These are phyloP conservation scores for Sminthurides bifidus DNA, from an alignment of 1,140 invertebrate genomes.

Conservation along the genomic window DNA sequence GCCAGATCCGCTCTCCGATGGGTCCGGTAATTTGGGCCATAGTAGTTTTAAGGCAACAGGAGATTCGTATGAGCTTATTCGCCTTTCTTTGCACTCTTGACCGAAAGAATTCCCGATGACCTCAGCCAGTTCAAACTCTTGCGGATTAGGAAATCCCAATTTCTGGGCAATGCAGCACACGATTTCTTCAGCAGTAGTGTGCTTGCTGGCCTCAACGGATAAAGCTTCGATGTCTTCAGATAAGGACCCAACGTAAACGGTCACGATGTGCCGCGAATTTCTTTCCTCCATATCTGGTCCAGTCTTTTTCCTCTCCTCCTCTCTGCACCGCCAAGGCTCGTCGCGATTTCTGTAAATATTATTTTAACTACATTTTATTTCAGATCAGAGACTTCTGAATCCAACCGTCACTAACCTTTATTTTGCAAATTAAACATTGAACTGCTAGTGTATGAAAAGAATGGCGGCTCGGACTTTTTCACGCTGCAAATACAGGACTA, in stretches of 20 bases:
- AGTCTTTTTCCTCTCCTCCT: too few relatives aligned
- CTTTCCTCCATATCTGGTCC: slow-evolving; percentile 33
- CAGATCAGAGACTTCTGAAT: too few relatives aligned
- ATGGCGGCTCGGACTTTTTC: too few relatives aligned
- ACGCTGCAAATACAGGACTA: too few relatives aligned
- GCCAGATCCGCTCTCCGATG: not conserved
- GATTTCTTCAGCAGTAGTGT: slow-evolving; percentile 78
- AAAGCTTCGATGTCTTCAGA: slow-evolving; percentile 72
- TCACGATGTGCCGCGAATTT: slow-evolving; percentile 43
- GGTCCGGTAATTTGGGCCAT: slow-evolving; percentile 61
- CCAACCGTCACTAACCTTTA: too few relatives aligned
- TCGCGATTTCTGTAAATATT: too few relatives aligned
- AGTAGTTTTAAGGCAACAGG: slow-evolving; percentile 84
- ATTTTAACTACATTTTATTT: too few relatives aligned
- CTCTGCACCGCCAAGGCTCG: not conserved
- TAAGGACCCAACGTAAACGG: slow-evolving; percentile 81
- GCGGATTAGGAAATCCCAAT: slow-evolving; percentile 51
- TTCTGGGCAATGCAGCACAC: slow-evolving; percentile 71
- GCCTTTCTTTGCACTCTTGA: slow-evolving; percentile 81
- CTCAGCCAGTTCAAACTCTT: slow-evolving; percentile 79
- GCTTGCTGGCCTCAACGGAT: slow-evolving; percentile 81
- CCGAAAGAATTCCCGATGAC: slow-evolving; percentile 67
- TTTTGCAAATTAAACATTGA: too few relatives aligned
- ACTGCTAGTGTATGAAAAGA: too few relatives aligned
- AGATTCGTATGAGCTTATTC: slow-evolving; percentile 70